Percentiles rank a stretch among this genome's conserved stretches.
phyloP scores from a whole-genome alignment of 2,113 vertebrate species.

The Cephalopterus ornatus region DNA sequence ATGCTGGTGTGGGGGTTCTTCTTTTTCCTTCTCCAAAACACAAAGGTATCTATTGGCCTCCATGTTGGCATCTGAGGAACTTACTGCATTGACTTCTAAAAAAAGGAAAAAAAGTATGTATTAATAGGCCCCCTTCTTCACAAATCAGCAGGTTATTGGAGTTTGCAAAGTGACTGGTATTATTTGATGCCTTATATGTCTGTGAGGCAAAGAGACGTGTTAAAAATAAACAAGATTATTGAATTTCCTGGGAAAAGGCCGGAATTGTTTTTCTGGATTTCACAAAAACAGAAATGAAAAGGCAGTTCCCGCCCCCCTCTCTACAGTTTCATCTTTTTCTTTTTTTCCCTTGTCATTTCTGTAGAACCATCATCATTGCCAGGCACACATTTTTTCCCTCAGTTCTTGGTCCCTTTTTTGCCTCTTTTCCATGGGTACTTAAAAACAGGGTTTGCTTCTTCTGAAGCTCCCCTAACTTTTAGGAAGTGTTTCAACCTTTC shows the following conservation, averaged over 20 bases:
- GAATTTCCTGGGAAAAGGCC: not conserved
- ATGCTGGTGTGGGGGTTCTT: not conserved
- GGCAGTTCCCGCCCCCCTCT: not conserved
- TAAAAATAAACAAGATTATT: not conserved
- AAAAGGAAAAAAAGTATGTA: not conserved
- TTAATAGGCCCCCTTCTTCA: not conserved
- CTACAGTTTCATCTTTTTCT: conserved; percentile 13
- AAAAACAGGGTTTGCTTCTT: not conserved
- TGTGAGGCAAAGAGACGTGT: not conserved
- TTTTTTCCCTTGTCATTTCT: not conserved
- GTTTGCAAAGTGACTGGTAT: not conserved
- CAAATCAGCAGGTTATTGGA: not conserved
- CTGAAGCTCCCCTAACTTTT: not conserved
- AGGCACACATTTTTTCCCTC: not conserved
- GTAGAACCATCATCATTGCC: not conserved
- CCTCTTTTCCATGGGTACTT: not conserved
- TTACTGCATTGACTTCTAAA: not conserved
- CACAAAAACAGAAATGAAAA: not conserved
- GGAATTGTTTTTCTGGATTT: not conserved
- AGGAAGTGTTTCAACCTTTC: not conserved
- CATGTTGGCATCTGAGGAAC: not conserved
- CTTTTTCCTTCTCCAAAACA: not conserved
- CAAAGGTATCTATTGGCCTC: not conserved
- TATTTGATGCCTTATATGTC: not conserved
- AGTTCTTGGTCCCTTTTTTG: not conserved